Percentiles rank a stretch among this genome's conserved stretches.
Conservation (phyloP, 2,888 invertebrate species). For the Trissolcus brochymenae region DNA sequence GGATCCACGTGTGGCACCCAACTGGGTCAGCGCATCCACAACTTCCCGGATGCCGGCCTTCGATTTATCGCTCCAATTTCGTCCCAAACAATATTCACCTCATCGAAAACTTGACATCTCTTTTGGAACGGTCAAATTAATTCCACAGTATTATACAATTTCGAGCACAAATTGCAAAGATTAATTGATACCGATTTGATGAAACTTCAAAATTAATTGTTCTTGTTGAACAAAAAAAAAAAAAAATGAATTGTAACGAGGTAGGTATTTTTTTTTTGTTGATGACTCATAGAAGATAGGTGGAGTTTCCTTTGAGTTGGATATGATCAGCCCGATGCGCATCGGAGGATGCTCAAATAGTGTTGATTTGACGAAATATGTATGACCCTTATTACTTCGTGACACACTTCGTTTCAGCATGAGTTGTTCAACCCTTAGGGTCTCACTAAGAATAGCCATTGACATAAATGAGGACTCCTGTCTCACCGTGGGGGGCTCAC, state of each 20-base stretch:
- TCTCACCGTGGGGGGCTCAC: constrained; percentile 40
- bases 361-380: constrained; percentile 56
- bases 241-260: background rate
- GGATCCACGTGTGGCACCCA: constrained; percentile 31
- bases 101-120: constrained; percentile 14
- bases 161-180: background rate
- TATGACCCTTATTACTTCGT: constrained; percentile 54
- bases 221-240: background rate
- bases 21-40: constrained; percentile 41
- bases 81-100: constrained; percentile 14
- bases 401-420: constrained; percentile 52
- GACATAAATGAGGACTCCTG: constrained; percentile 47
- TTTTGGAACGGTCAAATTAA: background rate
- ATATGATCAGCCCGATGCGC: constrained; percentile 39
- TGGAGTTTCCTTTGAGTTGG: constrained; percentile 41
- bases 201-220: background rate
- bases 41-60: constrained; percentile 22
- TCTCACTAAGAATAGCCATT: constrained; percentile 49
- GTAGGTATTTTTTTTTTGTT: no score
- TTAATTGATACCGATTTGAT: background rate
- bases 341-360: constrained; percentile 42
- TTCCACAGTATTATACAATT: constrained; percentile 6
- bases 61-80: constrained; percentile 32
- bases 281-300: constrained; percentile 13
- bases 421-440: constrained; percentile 52